These are phyloP conservation scores for Pygmarrhopalites habei DNA, from an alignment of 1,140 invertebrate species.

Conservation along the genomic window DNA sequence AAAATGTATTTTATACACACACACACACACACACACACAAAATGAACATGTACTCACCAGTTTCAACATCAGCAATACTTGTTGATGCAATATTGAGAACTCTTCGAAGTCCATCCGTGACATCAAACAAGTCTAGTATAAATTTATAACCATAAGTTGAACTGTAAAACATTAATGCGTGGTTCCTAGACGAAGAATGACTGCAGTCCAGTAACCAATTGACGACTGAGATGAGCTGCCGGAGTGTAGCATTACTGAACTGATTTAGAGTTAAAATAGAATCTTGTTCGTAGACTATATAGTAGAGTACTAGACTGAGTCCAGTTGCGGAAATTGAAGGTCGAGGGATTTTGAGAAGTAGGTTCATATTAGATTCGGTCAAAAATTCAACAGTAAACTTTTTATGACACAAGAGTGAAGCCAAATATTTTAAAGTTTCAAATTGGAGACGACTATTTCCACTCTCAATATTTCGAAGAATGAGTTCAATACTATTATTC, in stretches of 20 bases:
- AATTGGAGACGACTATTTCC: slow-evolving; percentile 65
- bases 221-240: slow-evolving; percentile 57
- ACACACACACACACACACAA: too few species aligned
- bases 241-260: slow-evolving; percentile 54
- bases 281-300: slow-evolving; percentile 88
- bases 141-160: slow-evolving; percentile 85
- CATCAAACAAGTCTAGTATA: slow-evolving; percentile 86
- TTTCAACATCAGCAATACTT: slow-evolving; percentile 34
- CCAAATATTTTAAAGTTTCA: slow-evolving; percentile 88
- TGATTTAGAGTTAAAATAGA: slow-evolving; percentile 92
- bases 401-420: slow-evolving; percentile 89
- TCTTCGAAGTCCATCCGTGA: slow-evolving; percentile 81
- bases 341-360: slow-evolving; percentile 54
- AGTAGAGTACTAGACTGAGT: slow-evolving; percentile 92
- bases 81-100: slow-evolving; percentile 77
- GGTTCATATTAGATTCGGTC: background rate
- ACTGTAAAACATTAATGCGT: slow-evolving; percentile 96
- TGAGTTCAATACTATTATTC: background rate
- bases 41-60: too few species aligned
- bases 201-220: slow-evolving; percentile 92
- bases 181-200: slow-evolving; percentile 89
- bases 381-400: slow-evolving; percentile 92
- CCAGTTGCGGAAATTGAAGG: slow-evolving; percentile 92
- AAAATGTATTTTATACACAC: too few species aligned
- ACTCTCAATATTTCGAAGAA: slow-evolving; percentile 4